A percentile compares a stretch with the other conserved stretches of the same genome.
phyloP scores from a whole-genome alignment of 2,888 invertebrate genomes.

The Dryocosmus kuriphilus region DNA sequence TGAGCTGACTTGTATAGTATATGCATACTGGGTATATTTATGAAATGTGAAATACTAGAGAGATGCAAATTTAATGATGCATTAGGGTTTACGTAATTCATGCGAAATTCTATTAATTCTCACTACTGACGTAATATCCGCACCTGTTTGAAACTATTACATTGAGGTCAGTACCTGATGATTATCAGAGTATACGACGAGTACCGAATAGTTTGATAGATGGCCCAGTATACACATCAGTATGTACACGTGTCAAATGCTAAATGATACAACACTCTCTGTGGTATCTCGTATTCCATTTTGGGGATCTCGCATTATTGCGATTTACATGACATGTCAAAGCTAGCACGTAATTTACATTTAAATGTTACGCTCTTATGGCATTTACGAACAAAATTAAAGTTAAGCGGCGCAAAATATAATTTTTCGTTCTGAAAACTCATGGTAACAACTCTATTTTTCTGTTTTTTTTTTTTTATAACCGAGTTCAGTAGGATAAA shows the following conservation, averaged over 20 bases:
- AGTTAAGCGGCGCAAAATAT: not conserved
- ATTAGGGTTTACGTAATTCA: not conserved
- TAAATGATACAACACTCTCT: conserved; percentile 27
- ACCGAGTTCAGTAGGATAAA: not conserved
- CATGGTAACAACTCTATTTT: not conserved
- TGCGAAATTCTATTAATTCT: no score
- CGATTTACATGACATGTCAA: conserved; percentile 28
- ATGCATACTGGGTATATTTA: not conserved
- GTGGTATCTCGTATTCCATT: conserved; percentile 29
- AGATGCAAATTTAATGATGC: not conserved
- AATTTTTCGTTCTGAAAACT: not conserved
- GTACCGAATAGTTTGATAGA: conserved; percentile 27
- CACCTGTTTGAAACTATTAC: conserved; percentile 27
- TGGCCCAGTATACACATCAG: conserved; percentile 23
- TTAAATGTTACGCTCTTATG: not conserved
- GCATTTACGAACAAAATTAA: not conserved
- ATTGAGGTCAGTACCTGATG: conserved; percentile 19
- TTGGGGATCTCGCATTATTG: not conserved
- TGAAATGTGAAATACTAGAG: not conserved
- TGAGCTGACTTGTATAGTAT: not conserved
- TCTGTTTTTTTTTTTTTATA: not conserved
- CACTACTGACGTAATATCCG: not conserved
- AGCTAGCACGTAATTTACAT: conserved; percentile 24
- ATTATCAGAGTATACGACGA: conserved; percentile 24
- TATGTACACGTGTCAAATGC: conserved; percentile 28